Percentiles rank a stretch among this genome's conserved stretches.
Evolutionary conservation across 35 echinoderm and acorn worm species (phyloP).

Genomic region (Apostichopus californicus): DNA sequence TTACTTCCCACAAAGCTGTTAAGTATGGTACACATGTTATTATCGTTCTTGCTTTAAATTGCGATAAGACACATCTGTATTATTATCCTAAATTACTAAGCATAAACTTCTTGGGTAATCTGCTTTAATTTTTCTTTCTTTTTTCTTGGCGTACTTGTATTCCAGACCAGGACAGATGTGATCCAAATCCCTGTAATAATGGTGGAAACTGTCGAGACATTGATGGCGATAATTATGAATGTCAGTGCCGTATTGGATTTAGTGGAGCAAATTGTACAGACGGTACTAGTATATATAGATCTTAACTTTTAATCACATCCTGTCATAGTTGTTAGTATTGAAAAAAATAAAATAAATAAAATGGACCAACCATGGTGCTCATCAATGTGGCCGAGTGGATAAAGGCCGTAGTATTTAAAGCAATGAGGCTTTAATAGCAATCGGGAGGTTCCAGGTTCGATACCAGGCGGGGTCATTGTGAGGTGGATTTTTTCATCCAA

Average conservation of each 20-base stretch:
- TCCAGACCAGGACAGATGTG: background rate
- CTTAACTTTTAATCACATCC: no score
- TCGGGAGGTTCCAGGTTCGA: no score
- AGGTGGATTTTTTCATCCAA: no score
- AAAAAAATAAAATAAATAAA: no score
- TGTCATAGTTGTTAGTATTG: no score
- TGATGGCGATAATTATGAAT: background rate
- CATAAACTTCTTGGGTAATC: background rate
- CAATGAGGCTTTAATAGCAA: no score
- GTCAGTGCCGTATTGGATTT: background rate
- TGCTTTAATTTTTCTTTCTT: background rate
- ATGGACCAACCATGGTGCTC: no score
- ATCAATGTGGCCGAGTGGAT: no score
- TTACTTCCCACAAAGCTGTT: no score
- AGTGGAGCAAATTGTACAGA: background rate
- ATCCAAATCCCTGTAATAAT: background rate
- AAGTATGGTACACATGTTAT: background rate
- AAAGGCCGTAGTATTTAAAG: no score
- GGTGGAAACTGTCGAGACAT: background rate
- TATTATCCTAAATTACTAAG: background rate
- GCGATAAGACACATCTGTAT: background rate
- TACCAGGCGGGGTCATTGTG: no score
- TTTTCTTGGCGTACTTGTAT: background rate
- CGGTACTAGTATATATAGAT: no score
- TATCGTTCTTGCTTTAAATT: background rate